Base-by-base conservation (phyloP, 2,113 vertebrate species). In the Larimichthys crocea region DNA sequence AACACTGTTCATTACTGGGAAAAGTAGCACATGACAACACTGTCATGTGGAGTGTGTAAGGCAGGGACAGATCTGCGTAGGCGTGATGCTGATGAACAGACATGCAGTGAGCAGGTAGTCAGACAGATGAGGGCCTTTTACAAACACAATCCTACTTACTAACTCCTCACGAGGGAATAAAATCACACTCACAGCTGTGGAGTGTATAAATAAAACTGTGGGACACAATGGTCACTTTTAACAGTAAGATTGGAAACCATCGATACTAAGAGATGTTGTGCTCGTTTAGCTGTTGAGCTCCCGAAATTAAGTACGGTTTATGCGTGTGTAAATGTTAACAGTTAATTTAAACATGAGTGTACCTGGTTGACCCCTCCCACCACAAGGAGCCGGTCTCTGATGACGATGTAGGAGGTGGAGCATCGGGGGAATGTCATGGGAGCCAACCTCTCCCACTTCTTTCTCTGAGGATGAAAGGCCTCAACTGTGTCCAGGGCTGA, bases 401-500 rank as follows among this genome's bases (percentile, higher is more conserved):
- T 84, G 19, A 97, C 91, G 0, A 99, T 96, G 93, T 95, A 96
- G 91, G 98, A 97, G 79, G 97, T 96, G 60, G 98, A 97, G 10
- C 98, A 99, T 88, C 98, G 96, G 0, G 98, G 97, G 0, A 96
- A 97, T 65, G 93, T 95, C 98, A 99, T 98, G 29, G 97, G 91
- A 0, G 97, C 96, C 55, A 99, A 79, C 29, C 26, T 92, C 90
- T 99, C 98, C 98, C 98, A 99, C 77, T 96, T 97, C 88, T 95
- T 98, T 90, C 95, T 99, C 76, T 95, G 95, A 0, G 98, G 97
- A 84, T 99, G 96, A 88, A 98, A 97, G 0, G 97, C 97, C 83
- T 99, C 98, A 0, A 95, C 95, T 0, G 97, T 97, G 89, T 97
- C 97, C 94, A 99, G 93, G 56, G 99, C 96, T 0, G 96, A 96